Evolutionary conservation across 2,113 vertebrate genomes (phyloP).

Genomic region (Lamprotornis superbus): DNA sequence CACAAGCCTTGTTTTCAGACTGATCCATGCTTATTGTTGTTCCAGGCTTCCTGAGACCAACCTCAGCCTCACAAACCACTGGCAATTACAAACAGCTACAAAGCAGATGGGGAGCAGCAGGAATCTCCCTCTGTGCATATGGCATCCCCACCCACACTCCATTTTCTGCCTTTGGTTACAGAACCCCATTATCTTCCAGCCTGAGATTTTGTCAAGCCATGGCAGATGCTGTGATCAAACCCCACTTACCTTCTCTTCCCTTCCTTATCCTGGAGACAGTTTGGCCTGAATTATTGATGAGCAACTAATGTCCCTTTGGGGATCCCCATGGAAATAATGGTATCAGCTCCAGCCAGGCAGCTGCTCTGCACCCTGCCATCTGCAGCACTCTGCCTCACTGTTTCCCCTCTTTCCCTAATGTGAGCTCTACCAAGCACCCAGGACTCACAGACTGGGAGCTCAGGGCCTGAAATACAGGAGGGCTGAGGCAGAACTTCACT

Average conservation of each 20-base stretch:
- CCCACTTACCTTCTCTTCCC: neutral
- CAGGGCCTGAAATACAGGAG: neutral
- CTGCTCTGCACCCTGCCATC: neutral
- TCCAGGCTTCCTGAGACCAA: neutral
- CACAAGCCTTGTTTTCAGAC: neutral
- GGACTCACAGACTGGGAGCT: neutral
- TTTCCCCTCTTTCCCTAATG: neutral
- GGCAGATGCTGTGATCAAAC: neutral
- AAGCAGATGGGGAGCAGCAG: neutral
- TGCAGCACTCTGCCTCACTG: neutral
- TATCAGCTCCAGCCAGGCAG: neutral
- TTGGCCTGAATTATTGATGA: conserved; percentile 16
- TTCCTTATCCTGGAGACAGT: neutral
- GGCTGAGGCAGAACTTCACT: neutral
- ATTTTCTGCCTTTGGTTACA: neutral
- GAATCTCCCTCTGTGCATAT: neutral
- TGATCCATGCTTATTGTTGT: neutral
- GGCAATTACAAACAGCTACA: neutral
- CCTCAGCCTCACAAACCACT: neutral
- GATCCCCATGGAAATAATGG: neutral
- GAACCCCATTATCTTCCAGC: neutral
- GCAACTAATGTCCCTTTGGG: neutral
- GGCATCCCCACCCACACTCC: neutral
- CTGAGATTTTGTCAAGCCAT: neutral
- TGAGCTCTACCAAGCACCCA: neutral